A percentile compares a stretch with the other conserved stretches of the same genome.
These are phyloP conservation scores for Aphidius colemani DNA, from an alignment of 2,888 invertebrate species.

Conservation along the genomic window DNA sequence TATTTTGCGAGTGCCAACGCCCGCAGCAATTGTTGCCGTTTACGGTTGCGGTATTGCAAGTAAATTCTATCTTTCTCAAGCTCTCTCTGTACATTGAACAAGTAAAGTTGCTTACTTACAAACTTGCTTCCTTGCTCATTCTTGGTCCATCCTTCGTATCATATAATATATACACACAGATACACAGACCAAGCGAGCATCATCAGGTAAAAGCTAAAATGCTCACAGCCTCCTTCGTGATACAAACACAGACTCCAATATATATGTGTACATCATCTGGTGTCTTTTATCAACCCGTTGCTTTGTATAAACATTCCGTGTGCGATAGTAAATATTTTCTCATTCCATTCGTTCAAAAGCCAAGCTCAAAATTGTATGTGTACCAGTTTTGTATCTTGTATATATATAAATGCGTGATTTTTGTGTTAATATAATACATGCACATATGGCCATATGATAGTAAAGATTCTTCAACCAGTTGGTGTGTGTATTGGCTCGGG, in stretches of 20 bases:
- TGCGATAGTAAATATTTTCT: conserved; percentile 29
- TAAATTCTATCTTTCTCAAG: conserved; percentile 19
- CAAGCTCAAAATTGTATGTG: too few species aligned
- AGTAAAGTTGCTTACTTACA: conserved; percentile 20
- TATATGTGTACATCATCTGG: background rate
- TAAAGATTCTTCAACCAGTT: too few species aligned
- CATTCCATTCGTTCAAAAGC: conserved; percentile 16
- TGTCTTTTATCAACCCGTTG: conserved; percentile 2
- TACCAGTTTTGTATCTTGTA: too few species aligned
- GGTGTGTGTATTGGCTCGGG: conserved; percentile 4
- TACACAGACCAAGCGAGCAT: too few species aligned
- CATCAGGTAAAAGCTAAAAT: too few species aligned
- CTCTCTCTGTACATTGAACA: conserved; percentile 5
- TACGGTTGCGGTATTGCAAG: conserved; percentile 42
- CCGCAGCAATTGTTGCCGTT: conserved; percentile 55
- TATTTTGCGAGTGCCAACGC: conserved; percentile 52
- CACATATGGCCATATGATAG: too few species aligned
- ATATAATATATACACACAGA: conserved; percentile 14
- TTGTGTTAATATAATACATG: too few species aligned
- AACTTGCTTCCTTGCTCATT: conserved; percentile 22
- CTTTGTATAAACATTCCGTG: conserved; percentile 42
- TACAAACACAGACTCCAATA: conserved; percentile 12
- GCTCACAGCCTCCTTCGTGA: background rate
- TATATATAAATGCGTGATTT: too few species aligned
- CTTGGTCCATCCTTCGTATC: conserved; percentile 23